phyloP scores from a whole-genome alignment of 2,113 vertebrate genomes.

The Chaetura pelagica region DNA sequence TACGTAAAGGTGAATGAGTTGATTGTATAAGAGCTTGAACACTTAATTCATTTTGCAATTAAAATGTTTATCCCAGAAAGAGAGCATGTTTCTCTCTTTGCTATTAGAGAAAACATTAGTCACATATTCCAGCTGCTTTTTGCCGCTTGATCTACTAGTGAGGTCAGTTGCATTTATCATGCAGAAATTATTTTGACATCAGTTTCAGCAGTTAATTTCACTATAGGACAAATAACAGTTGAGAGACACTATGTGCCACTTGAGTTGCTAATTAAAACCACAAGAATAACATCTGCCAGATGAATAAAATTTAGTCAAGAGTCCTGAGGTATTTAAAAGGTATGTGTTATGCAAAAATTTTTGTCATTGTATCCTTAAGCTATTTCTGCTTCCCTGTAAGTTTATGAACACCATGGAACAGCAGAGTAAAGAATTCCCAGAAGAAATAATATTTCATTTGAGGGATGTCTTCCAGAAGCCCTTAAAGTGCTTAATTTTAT shows the following conservation, averaged over 20 bases:
- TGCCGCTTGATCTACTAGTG: constrained; percentile 55
- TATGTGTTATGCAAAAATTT: not conserved
- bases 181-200: constrained; percentile 50
- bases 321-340: not conserved
- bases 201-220: constrained; percentile 54
- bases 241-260: constrained; percentile 18
- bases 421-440: not conserved
- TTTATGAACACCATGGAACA: not conserved
- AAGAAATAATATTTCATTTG: not conserved
- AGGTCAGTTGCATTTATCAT: constrained; percentile 61
- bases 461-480: not conserved
- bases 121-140: constrained; percentile 38
- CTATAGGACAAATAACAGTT: constrained; percentile 26
- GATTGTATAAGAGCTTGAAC: not conserved
- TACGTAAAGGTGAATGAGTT: not conserved
- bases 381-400: not conserved
- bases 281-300: constrained; percentile 15
- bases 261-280: constrained; percentile 44
- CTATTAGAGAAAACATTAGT: constrained; percentile 9
- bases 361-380: not conserved
- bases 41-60: constrained; percentile 3
- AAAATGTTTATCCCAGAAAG: constrained; percentile 19
- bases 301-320: not conserved
- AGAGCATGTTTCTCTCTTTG: not conserved
- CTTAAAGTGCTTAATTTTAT: not conserved